Evolutionary conservation across 1,140 invertebrate genomes (phyloP), one percentile per base, ranked within the genome.

Genomic region (Eumaeus atala): DNA sequence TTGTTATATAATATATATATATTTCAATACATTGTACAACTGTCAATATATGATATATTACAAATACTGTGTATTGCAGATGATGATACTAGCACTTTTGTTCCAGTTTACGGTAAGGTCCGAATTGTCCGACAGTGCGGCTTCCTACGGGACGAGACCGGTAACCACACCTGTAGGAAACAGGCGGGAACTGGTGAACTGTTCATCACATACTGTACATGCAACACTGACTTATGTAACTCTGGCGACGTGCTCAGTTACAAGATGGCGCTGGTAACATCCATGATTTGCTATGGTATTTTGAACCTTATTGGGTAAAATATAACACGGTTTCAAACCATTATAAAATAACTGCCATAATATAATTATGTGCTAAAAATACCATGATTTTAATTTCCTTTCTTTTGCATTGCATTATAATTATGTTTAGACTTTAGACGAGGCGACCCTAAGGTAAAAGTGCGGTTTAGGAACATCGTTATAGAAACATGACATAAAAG

Each of bases 41-140:
- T n/a, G n/a, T n/a, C n/a, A n/a, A n/a, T n/a, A n/a, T n/a, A n/a
- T n/a, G n/a, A n/a, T n/a, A n/a, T n/a, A n/a, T n/a, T n/a, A n/a
- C n/a, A n/a, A n/a, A n/a, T n/a, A n/a, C n/a, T n/a, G n/a, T n/a
- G n/a, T n/a, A n/a, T n/a, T n/a, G n/a, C n/a, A 48, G 11, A 33
- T 48, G 9, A 48, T 48, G 53, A 54, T 42, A 51, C 8, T 51
- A 48, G 40, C 38, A 56, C 57, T 28, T 59, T 66, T 67, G 64
- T 90, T 90, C 17, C 89, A 95, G 94, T 94, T 56, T 92, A 94
- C 71, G 92, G 92, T 4, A 92, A 92, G 74, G 77, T 89, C 4
- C 90, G 93, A 33, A 90, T 95, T 1, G 92, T 95, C 0, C 90
- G 94, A 48, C 90, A 91, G 36, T 95, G 94, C 62, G 93, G 94